phyloP scores from a whole-genome alignment of 1,140 invertebrate genomes.

The Nasonia vitripennis region DNA sequence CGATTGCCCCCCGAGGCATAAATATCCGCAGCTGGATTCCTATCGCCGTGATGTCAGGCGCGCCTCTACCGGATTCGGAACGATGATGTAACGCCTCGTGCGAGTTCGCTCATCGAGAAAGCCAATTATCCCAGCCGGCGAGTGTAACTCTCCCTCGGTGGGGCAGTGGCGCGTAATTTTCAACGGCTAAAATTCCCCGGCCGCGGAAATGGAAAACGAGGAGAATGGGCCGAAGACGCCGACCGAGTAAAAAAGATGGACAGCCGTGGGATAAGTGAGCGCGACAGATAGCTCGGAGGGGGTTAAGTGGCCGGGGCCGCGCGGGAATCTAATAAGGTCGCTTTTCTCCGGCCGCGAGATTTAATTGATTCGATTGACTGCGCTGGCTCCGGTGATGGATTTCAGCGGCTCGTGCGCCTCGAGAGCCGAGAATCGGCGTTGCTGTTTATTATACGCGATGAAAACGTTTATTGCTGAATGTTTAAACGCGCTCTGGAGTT shows the following conservation, averaged over 20 bases:
- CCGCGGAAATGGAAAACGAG: not conserved
- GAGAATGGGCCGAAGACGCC: not conserved
- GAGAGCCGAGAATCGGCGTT: not conserved
- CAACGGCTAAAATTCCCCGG: no score
- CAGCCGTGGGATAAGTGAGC: not conserved
- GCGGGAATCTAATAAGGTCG: slow-evolving; percentile 34
- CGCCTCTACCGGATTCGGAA: not conserved
- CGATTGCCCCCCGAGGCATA: no score
- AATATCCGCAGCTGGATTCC: no score
- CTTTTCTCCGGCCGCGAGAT: slow-evolving; percentile 30
- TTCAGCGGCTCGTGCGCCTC: not conserved
- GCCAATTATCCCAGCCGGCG: no score
- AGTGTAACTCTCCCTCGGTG: no score
- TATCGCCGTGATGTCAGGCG: not conserved
- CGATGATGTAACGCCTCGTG: not conserved
- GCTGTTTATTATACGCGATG: not conserved
- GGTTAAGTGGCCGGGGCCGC: slow-evolving; percentile 3
- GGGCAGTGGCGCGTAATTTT: no score
- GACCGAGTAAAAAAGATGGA: not conserved
- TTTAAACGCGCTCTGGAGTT: no score
- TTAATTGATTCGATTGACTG: slow-evolving; percentile 46
- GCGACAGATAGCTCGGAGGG: not conserved
- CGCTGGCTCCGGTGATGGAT: slow-evolving; percentile 15
- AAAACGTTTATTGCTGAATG: no score
- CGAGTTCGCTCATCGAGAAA: no score